phyloP scores from a whole-genome alignment of 2,888 invertebrate genomes.

The Rotaria magnacalcarata region DNA sequence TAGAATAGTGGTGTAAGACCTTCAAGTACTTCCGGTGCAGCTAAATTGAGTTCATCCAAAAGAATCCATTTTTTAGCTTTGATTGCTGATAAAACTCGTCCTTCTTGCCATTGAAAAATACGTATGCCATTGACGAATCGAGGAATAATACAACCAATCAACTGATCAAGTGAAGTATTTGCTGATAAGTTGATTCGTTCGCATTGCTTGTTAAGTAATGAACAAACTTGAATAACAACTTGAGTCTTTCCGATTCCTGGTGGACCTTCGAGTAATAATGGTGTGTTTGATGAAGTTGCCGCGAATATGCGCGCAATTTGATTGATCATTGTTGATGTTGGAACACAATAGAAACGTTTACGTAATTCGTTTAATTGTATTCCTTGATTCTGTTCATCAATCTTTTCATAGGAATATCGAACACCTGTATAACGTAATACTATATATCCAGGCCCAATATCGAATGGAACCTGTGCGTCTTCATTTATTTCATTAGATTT shows the following conservation, averaged over 20 bases:
- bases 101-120: slow-evolving; percentile 10
- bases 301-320: slow-evolving; percentile 29
- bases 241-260: slow-evolving; percentile 8
- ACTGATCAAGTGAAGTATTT: slow-evolving; percentile 17
- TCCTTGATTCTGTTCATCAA: neutral
- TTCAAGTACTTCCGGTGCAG: neutral
- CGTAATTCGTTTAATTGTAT: neutral
- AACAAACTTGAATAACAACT: slow-evolving; percentile 27
- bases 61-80: neutral
- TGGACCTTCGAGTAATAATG: slow-evolving; percentile 17
- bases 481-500: neutral
- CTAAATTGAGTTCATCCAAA: slow-evolving; percentile 5
- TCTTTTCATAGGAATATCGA: neutral
- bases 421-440: neutral
- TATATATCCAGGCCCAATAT: neutral
- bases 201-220: neutral
- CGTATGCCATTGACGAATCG: neutral
- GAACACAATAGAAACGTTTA: neutral
- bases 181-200: slow-evolving; percentile 22
- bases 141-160: slow-evolving; percentile 23
- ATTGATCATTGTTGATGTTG: neutral
- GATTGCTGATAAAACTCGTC: neutral
- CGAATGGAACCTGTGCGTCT: neutral
- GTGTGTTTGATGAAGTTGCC: neutral
- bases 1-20: neutral